Conservation (phyloP, 2,113 vertebrate genomes). For the Gulo gulo region DNA sequence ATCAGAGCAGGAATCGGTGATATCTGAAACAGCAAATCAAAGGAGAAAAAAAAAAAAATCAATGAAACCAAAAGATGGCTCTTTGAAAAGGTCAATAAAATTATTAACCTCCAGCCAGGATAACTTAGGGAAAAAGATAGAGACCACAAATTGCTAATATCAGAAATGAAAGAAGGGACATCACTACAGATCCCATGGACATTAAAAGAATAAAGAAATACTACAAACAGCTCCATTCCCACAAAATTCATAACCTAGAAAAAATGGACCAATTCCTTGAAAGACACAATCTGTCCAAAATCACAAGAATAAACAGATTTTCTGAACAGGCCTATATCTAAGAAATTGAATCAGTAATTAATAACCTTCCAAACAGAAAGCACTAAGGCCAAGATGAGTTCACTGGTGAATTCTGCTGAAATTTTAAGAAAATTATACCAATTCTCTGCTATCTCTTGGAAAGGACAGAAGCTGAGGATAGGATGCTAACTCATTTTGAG, state of each 20-base stretch:
- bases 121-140: not conserved
- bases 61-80: not conserved
- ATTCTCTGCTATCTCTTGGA: not conserved
- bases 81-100: not conserved
- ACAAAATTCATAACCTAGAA: not conserved
- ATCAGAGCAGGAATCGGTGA: not conserved
- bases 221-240: not conserved
- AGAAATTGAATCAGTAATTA: not conserved
- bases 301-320: not conserved
- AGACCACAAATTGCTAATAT: not conserved
- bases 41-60: not conserved
- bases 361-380: not conserved
- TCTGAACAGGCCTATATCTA: not conserved
- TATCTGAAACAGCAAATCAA: not conserved
- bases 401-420: not conserved
- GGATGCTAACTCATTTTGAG: not conserved
- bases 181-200: not conserved
- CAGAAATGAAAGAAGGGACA: not conserved
- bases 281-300: not conserved
- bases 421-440: not conserved
- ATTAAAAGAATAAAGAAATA: not conserved
- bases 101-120: not conserved
- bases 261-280: not conserved
- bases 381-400: not conserved
- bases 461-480: not conserved